Base-by-base conservation (phyloP, 2,797 vertebrate genomes). In the Anas bernieri region DNA sequence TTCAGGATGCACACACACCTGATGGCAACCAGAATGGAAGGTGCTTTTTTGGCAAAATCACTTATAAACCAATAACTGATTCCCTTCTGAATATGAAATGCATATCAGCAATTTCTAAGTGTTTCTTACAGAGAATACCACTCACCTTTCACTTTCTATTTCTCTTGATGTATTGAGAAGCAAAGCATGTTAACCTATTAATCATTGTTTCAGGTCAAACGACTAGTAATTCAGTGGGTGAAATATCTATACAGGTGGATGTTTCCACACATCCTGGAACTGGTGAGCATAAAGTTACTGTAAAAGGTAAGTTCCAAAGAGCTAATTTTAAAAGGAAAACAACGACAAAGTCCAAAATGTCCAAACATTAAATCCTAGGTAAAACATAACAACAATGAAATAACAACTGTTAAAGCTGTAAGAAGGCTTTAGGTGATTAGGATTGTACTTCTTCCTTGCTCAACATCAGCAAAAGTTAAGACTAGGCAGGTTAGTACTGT, bases 211-310 rank as follows among this genome's bases (percentile, higher is more conserved):
- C 98, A 99, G 99, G 98, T 98, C 97, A 98, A 96, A 98, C 98
- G 94, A 98, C 98, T 91, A 98, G 98, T 85, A 98, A 98, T 87
- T 97, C 99, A 4, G 98, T 99, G 93, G 99, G 99, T 73, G 99
- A 99, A 96, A 98, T 99, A 96, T 98, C 98, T 52, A 97, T 99
- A 86, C 99, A 99, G 68, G 99, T 99, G 97, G 99, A 99, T 95
- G 91, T 99, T 89, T 98, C 99, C 77, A 98, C 99, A 91, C 98
- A 98, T 95, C 99, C 99, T 78, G 99, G 99, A 95, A 99, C 99
- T 4, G 99, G 99, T 63, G 99, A 99, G 93, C 99, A 99, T 96
- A 99, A 99, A 98, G 98, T 99, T 98, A 99, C 98, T 90, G 99
- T 99, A 73, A 99, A 98, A 98, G 98, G 98, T 99, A 97, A 55